These are phyloP conservation scores for Odontamblyopus lacepedii DNA, from an alignment of 2,797 vertebrate species.

Conservation along the genomic window DNA sequence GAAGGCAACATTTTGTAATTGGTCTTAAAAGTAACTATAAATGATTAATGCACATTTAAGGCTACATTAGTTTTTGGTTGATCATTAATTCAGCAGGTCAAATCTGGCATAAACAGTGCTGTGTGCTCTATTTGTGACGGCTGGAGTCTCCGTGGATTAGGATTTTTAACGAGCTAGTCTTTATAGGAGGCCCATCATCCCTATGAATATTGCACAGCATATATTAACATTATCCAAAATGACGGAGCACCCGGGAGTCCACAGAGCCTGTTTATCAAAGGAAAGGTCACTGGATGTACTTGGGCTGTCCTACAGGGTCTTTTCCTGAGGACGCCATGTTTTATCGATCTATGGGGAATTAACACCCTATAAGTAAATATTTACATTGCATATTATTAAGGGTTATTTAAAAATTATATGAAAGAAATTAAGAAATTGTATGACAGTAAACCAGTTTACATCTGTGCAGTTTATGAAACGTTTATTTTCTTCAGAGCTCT, in stretches of 20 bases:
- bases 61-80: conserved; percentile 74
- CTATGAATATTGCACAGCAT: conserved; percentile 81
- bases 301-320: conserved; percentile 64
- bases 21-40: conserved; percentile 50
- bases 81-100: conserved; percentile 83
- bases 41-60: conserved; percentile 72
- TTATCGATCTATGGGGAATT: conserved; percentile 68
- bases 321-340: conserved; percentile 54
- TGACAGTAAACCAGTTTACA: conserved; percentile 35
- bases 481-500: conserved; percentile 10
- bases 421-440: conserved; percentile 15
- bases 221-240: conserved; percentile 82
- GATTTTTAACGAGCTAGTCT: conserved; percentile 72
- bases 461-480: conserved; percentile 13
- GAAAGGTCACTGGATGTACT: conserved; percentile 74
- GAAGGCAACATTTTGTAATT: conserved; percentile 24
- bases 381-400: conserved; percentile 28
- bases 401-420: conserved; percentile 4
- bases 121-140: conserved; percentile 72
- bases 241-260: conserved; percentile 53
- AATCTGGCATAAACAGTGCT: conserved; percentile 66
- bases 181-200: conserved; percentile 71
- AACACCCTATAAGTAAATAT: conserved; percentile 54
- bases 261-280: conserved; percentile 72
- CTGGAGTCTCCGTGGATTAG: conserved; percentile 72